These are phyloP conservation scores for Dascillus cervinus DNA, from an alignment of 2,888 invertebrate genomes.

Conservation along the genomic window DNA sequence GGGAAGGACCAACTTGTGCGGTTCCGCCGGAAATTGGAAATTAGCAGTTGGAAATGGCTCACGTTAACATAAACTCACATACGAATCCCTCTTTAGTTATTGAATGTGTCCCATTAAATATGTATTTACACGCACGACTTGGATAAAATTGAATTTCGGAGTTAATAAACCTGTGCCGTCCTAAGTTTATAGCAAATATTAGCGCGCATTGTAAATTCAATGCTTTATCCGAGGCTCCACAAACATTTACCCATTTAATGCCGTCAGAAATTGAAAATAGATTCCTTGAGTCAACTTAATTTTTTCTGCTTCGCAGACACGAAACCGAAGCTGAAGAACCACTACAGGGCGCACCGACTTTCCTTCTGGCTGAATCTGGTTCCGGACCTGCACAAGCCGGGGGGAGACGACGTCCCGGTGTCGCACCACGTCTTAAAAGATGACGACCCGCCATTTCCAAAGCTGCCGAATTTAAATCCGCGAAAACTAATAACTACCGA, in stretches of 20 bases:
- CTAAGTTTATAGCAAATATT: no score
- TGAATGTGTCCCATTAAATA: constrained; percentile 10
- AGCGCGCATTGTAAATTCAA: no score
- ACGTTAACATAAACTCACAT: constrained; percentile 14
- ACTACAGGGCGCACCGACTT: constrained; percentile 85
- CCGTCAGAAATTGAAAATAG: no score
- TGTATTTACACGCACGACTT: constrained; percentile 14
- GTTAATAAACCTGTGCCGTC: no score
- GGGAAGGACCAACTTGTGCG: constrained; percentile 20
- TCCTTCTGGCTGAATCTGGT: constrained; percentile 94
- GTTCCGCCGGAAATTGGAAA: constrained; percentile 23
- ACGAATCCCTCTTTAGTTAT: constrained; percentile 2
- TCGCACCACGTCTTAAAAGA: constrained; percentile 79
- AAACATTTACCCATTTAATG: no score
- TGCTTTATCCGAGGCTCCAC: no score
- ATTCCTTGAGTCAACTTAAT: no score
- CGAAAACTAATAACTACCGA: constrained; percentile 50
- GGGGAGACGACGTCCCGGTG: constrained; percentile 76
- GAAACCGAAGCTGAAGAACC: constrained; percentile 84
- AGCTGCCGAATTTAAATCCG: constrained; percentile 50
- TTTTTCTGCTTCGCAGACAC: constrained; percentile 54
- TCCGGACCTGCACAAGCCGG: constrained; percentile 83
- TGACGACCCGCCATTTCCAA: constrained; percentile 55
- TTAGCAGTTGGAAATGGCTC: constrained; percentile 18
- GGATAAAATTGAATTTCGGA: no score